Evolutionary conservation across 2,797 vertebrate species (phyloP), one percentile per base, ranked within the genome.

Genomic region (Gallinago solitaria): DNA sequence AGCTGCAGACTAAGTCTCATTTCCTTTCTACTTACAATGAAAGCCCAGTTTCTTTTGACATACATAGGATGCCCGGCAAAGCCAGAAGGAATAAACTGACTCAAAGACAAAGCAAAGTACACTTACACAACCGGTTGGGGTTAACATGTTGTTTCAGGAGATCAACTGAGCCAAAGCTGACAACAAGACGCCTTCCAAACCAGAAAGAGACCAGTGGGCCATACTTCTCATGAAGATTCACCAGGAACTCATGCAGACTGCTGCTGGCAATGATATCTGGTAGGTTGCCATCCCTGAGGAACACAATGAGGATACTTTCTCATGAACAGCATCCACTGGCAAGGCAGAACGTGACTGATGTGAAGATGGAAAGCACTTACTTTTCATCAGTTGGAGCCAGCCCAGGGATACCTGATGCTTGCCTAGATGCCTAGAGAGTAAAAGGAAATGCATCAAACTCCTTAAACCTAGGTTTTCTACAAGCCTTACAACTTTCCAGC

Each of bases 171-270:
- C 99, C 99, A 6, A 99, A 96, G 90, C 99, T 99, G 97, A 99
- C 99, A 78, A 99, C 99, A 16, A 99, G 99, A 23, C 98, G 98
- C 23, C 98, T 97, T 19, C 99, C 99, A 71, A 99, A 99, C 99
- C 99, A 99, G 97, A 99, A 99, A 2, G 99, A 99, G 7, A 98
- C 99, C 93, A 99, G 98, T 1, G 99, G 97, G 9, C 99, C 99
- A 9, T 98, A 99, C 92, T 98, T 98, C 92, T 99, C 98, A 83
- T 99, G 99, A 78, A 99, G 98, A 83, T 98, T 97, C n/a, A 99
- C 98, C 48, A 99, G 98, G 96, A 99, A 99, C 92, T 99, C 99
- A 3, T 99, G 99, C 70, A 99, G 97, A 90, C 99, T 99, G 92
- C 98, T 99, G 89, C 96, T 98, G 96, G 96, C 98, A 67, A 99